A percentile compares a stretch with the other conserved stretches of the same genome.
Conservation (phyloP, 2,113 vertebrate genomes). For the Mormyrus lacerda region DNA sequence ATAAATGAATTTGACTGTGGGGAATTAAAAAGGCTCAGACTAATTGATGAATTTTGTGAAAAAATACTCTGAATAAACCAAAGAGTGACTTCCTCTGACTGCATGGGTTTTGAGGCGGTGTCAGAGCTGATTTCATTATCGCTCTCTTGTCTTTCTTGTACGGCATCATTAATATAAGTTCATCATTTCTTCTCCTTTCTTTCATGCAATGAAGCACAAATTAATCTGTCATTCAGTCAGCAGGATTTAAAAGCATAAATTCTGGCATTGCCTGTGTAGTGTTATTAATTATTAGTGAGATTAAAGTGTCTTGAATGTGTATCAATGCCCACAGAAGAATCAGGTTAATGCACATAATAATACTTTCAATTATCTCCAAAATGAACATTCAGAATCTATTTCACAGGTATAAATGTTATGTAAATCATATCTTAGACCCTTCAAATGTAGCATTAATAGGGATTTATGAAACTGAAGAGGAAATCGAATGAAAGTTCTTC, state of each 20-base stretch:
- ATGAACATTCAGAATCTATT: no score
- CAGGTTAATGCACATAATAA: no score
- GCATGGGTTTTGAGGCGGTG: not conserved
- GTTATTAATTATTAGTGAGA: not conserved
- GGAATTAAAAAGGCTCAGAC: not conserved
- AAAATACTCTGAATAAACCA: not conserved
- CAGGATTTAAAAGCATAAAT: not conserved
- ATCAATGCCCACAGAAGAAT: not conserved
- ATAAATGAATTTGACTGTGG: not conserved
- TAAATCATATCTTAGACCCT: not conserved
- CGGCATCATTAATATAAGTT: not conserved
- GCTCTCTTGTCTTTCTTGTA: not conserved
- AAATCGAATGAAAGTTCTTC: not conserved
- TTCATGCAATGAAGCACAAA: not conserved
- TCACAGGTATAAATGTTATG: no score
- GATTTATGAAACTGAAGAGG: not conserved
- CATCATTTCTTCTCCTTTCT: not conserved
- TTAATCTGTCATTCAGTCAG: not conserved
- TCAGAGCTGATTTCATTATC: not conserved
- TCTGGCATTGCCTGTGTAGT: not conserved
- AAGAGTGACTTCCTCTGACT: not conserved
- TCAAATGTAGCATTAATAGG: not conserved
- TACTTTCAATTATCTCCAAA: no score
- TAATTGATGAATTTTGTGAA: not conserved
- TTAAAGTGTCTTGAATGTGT: not conserved